These are phyloP conservation scores for Pristionchus entomophagus DNA, from an alignment of 2,888 invertebrate genomes.

Conservation along the genomic window DNA sequence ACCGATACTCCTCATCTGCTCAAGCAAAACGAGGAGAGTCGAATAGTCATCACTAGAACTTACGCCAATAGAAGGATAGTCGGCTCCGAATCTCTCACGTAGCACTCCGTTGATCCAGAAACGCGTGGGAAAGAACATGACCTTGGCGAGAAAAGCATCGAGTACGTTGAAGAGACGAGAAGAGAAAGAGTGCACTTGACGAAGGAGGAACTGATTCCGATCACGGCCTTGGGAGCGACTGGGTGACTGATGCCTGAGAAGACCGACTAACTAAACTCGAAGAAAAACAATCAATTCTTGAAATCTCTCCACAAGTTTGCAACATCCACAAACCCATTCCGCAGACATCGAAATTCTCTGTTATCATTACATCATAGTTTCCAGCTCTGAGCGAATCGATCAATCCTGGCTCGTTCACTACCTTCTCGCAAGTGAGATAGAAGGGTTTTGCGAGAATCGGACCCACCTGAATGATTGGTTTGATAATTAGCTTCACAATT, in stretches of 20 bases:
- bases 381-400: background rate
- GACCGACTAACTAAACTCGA: too few relatives aligned
- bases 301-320: too few relatives aligned
- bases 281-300: too few relatives aligned
- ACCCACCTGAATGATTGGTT: background rate
- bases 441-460: background rate
- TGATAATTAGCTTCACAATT: background rate
- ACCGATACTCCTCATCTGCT: too few relatives aligned
- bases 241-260: slow-evolving; percentile 12
- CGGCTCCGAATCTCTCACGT: background rate
- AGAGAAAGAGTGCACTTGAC: slow-evolving; percentile 17
- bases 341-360: background rate
- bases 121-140: slow-evolving; percentile 19
- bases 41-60: too few relatives aligned
- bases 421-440: background rate
- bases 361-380: background rate
- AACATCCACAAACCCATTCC: background rate
- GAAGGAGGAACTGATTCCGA: background rate
- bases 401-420: background rate
- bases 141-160: slow-evolving; percentile 4
- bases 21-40: too few relatives aligned
- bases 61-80: background rate
- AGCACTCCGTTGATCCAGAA: background rate
- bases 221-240: background rate
- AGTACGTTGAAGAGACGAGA: slow-evolving; percentile 4